Evolutionary conservation across 2,888 invertebrate species (phyloP).

Genomic region (Serrognathus titanus): DNA sequence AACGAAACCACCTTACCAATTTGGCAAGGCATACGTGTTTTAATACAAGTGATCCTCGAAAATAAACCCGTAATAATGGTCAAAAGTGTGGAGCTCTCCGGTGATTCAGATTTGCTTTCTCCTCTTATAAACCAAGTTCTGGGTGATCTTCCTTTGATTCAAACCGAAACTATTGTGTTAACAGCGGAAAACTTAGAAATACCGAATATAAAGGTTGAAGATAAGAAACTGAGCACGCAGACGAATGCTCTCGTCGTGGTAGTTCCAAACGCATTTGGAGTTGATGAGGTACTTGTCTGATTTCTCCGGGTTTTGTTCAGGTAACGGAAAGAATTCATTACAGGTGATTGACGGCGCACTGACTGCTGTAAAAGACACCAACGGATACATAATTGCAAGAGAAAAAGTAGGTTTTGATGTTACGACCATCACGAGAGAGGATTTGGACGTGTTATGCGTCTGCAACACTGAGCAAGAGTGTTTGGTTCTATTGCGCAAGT

Average conservation of each 20-base stretch:
- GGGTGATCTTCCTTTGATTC: conserved; percentile 66
- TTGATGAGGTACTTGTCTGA: not conserved
- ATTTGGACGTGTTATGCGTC: not conserved
- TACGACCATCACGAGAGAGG: conserved; percentile 3
- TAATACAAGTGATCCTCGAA: conserved; percentile 71
- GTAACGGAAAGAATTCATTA: conserved; percentile 48
- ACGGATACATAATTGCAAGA: conserved; percentile 15
- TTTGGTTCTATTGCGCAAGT: conserved; percentile 9
- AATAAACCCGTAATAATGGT: conserved; percentile 63
- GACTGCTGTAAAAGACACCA: not conserved
- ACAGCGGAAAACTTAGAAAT: conserved; percentile 53
- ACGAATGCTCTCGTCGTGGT: conserved; percentile 33
- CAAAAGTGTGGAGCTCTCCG: conserved; percentile 53
- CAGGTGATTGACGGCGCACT: conserved; percentile 9
- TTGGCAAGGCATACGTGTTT: conserved; percentile 52
- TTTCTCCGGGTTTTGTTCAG: not conserved
- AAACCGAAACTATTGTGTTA: conserved; percentile 62
- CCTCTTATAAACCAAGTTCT: conserved; percentile 58
- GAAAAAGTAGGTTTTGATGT: conserved; percentile 4
- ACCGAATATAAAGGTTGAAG: conserved; percentile 56
- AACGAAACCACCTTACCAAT: conserved; percentile 45
- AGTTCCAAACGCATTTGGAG: conserved; percentile 15
- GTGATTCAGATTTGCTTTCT: conserved; percentile 43
- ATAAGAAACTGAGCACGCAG: conserved; percentile 54
- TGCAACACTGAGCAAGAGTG: conserved; percentile 3